Percentiles rank a stretch among this genome's conserved stretches.
phyloP scores from a whole-genome alignment of 2,888 invertebrate genomes.

The Eucera pruinosa region DNA sequence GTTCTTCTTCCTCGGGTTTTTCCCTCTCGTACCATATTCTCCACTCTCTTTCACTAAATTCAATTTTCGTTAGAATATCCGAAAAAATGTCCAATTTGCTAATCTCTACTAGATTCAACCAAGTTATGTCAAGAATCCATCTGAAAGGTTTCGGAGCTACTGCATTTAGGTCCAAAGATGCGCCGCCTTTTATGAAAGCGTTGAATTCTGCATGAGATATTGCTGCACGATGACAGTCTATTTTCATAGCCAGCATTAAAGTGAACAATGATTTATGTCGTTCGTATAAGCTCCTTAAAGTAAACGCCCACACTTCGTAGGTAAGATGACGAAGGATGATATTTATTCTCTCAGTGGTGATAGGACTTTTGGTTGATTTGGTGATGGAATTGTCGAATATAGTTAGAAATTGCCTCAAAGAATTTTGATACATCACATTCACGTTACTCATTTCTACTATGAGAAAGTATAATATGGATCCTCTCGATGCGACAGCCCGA shows the following conservation, averaged over 20 bases:
- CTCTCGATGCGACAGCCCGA: slow-evolving; percentile 96
- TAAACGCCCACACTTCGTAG: slow-evolving; percentile 96
- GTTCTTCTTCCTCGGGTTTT: slow-evolving; percentile 94
- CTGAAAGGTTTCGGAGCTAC: slow-evolving; percentile 96
- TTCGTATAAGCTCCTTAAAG: slow-evolving; percentile 96
- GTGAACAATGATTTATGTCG: slow-evolving; percentile 97
- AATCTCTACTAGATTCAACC: slow-evolving; percentile 97
- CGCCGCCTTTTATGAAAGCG: slow-evolving; percentile 98
- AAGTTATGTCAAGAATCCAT: slow-evolving; percentile 98
- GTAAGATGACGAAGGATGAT: slow-evolving; percentile 96
- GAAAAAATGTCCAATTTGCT: slow-evolving; percentile 92
- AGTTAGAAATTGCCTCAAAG: slow-evolving; percentile 95
- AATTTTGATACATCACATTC: slow-evolving; percentile 98
- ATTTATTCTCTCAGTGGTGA: slow-evolving; percentile 93
- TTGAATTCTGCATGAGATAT: slow-evolving; percentile 96
- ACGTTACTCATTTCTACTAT: slow-evolving; percentile 99
- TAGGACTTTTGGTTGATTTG: slow-evolving; percentile 93
- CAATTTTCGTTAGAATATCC: slow-evolving; percentile 93
- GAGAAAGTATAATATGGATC: slow-evolving; percentile 97
- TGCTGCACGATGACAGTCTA: slow-evolving; percentile 92
- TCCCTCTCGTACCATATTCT: slow-evolving; percentile 96
- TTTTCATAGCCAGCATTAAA: slow-evolving; percentile 97
- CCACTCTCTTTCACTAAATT: slow-evolving; percentile 95
- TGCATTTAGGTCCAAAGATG: slow-evolving; percentile 96
- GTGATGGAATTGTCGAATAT: slow-evolving; percentile 97